phyloP scores from a whole-genome alignment of 1,140 invertebrate genomes.

The Lasioglossum baleicum region DNA sequence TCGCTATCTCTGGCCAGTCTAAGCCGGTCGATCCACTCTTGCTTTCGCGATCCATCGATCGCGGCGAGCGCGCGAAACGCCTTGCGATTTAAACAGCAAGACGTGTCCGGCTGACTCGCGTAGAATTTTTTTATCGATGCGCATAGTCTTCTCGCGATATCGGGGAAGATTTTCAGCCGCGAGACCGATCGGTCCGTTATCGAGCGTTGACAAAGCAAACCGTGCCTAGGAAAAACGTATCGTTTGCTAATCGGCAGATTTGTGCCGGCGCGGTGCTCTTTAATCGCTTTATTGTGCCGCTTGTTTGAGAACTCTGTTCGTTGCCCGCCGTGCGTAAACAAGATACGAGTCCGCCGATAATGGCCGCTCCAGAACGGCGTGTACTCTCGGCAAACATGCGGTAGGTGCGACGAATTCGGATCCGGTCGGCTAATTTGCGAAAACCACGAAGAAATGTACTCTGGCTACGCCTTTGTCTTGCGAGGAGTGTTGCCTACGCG shows the following conservation, averaged over 20 bases:
- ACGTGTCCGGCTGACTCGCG: too few species aligned
- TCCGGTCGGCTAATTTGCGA: too few species aligned
- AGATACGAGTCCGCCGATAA: constrained; percentile 34
- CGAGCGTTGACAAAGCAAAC: neutral
- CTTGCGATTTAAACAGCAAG: neutral
- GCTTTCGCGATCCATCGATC: too few species aligned
- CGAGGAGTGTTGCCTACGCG: too few species aligned
- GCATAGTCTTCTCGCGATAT: too few species aligned
- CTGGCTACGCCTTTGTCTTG: too few species aligned
- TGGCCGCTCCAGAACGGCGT: neutral
- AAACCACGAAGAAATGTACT: too few species aligned
- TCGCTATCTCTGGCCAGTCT: too few species aligned
- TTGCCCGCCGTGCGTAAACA: constrained; percentile 38
- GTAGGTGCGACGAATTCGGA: neutral
- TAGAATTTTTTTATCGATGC: too few species aligned
- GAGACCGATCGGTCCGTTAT: neutral
- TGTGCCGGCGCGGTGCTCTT: neutral
- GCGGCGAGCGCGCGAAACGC: too few species aligned
- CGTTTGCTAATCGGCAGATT: constrained; percentile 10
- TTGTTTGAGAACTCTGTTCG: constrained; percentile 30
- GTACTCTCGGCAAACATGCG: neutral
- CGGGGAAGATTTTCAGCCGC: too few species aligned
- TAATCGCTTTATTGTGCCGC: constrained; percentile 31
- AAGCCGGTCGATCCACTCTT: too few species aligned
- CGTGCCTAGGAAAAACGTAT: neutral